phyloP scores from a whole-genome alignment of 1,140 invertebrate genomes.

The Formica exsecta region DNA sequence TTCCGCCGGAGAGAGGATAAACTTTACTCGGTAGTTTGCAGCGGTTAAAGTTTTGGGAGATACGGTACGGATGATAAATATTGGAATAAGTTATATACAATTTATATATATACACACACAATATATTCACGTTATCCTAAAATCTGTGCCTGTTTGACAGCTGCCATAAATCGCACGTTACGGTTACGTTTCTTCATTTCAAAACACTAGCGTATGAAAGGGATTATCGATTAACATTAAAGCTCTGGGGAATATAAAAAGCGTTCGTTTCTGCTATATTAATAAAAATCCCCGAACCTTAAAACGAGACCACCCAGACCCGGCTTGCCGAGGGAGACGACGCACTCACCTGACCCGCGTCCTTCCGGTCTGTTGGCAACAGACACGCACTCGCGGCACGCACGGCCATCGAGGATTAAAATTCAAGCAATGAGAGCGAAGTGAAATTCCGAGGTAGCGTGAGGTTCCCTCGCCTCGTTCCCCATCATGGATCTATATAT shows the following conservation, averaged over 20 bases:
- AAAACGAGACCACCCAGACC: conserved; percentile 37
- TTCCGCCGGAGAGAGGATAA: conserved; percentile 53
- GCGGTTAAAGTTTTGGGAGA: conserved; percentile 26
- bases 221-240: background rate
- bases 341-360: conserved; percentile 59
- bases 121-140: too few species aligned
- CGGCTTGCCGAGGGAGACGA: conserved; percentile 31
- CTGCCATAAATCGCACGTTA: background rate
- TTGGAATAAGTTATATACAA: conserved; percentile 17
- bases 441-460: background rate
- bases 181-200: background rate
- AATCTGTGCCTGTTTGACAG: background rate
- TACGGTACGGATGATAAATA: conserved; percentile 43
- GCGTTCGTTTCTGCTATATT: background rate
- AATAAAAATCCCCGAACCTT: conserved; percentile 32
- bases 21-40: conserved; percentile 51
- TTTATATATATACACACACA: too few species aligned
- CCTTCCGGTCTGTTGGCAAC: conserved; percentile 66
- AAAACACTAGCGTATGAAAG: background rate
- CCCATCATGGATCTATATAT: background rate
- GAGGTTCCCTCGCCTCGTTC: background rate
- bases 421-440: conserved; percentile 30
- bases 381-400: conserved; percentile 54
- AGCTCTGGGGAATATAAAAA: background rate
- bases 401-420: conserved; percentile 54